Evolutionary conservation across 2,888 invertebrate species (phyloP), one percentile per base, ranked within the genome.

Genomic region (Nasonia oneida): DNA sequence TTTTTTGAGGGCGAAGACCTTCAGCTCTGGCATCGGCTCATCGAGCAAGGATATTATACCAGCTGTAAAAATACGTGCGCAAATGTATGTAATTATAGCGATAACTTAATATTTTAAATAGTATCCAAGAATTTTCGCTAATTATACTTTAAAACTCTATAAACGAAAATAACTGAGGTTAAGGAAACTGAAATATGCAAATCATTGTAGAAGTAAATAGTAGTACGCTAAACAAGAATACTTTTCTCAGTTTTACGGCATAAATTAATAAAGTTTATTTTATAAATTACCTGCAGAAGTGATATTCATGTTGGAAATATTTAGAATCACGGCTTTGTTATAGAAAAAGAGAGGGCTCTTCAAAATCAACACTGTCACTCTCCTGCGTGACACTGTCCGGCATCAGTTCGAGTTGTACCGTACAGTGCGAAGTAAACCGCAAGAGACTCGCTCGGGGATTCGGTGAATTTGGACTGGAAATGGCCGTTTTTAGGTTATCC

Each of bases 1-100:
- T 93, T 98, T 98, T 91, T 97, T 97, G 90, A 99, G 94, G 23
- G 99, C 99, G 93, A 98, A 99, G 42, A 97, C 96, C 94, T 99
- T 98, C 85, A 99, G 95, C 94, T 99, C 98, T 18, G 97, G 96
- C 95, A 98, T 97, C 80, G 98, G 97, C 94, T 99, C 99, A 93
- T 99, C 98, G 89, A 99, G 95, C 91, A 99, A 96, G 94, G 99
- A 98, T 92, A 99, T 97, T 89, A 99, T 98, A 93, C 99, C 99
- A 92, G 98, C 98, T 95, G 92, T 50, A 90, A 91, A 74, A 73
- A 70, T 77, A 61, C n/a, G 64, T 33, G 78, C 70, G 12, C 23
- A 29, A 75, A 74, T 70, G 23, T 1, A 23, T 42, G 70, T 61
- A 5, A 61, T 14, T 1, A 61, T 14, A 82, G 42, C 53, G 2